Evolutionary conservation across 2,113 vertebrate genomes (phyloP), one percentile per base, ranked within the genome.

Genomic region (Gopherus flavomarginatus): DNA sequence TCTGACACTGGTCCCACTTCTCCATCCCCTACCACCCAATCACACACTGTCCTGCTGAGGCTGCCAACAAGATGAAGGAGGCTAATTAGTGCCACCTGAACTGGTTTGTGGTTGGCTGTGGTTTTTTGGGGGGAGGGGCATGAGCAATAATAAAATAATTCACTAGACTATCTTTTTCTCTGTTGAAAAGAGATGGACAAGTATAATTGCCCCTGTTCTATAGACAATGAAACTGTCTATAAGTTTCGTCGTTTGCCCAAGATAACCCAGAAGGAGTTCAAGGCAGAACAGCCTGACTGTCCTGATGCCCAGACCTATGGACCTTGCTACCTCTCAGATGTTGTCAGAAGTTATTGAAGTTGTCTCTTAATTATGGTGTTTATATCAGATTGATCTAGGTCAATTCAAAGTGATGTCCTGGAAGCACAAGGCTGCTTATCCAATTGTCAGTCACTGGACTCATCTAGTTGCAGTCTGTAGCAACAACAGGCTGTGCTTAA

Each of bases 291-390:
- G 8, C 80, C 16, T 0, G 1, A 3, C 26, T 83, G 21, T 26
- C 29, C 77, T 72, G 49, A 14, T 52, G 27, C 19, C 54, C 0
- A 0, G 1, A 4, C 49, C 0, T 0, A 1, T 27, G 53, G 85
- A 26, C 85, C 57, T 54, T 0, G 2, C 52, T 88, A 27, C 42
- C 54, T 47, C 22, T 1, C 0, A 44, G 50, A n/a, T 6, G 26
- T 83, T 82, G 82, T 31, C 42, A 16, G 53, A 27, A 44, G 75
- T 78, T 5, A 14, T 24, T 47, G 24, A 78, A 26, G 54, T 8
- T 53, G 7, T 10, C 82, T 44, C 42, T 50, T 69, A 83, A 24
- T 1, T 0, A 53, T 12, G 53, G 26, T 53, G 5, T 0, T 1
- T 57, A 29, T 57, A 29, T 27, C 56, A 29, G 5, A 29, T 57